Conservation (phyloP, 2,113 vertebrate genomes). For the Indicator indicator region DNA sequence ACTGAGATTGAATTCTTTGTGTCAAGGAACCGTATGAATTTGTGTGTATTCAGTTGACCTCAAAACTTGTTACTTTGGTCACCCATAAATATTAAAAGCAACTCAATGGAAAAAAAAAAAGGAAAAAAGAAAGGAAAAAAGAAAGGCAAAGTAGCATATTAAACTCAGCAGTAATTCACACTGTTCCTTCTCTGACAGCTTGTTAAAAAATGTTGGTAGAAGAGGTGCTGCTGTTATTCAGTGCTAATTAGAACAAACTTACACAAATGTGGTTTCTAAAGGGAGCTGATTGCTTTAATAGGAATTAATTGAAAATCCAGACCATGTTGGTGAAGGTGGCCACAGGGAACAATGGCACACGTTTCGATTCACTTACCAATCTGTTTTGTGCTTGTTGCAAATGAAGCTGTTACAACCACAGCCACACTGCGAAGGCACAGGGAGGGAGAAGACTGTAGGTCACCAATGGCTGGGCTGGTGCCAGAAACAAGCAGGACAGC, state of each 20-base stretch:
- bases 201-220: slow-evolving; percentile 70
- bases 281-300: slow-evolving; percentile 25
- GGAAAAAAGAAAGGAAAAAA: background rate
- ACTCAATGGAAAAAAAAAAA: background rate
- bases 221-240: slow-evolving; percentile 77
- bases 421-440: background rate
- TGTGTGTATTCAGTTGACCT: background rate
- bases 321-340: background rate
- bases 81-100: slow-evolving; percentile 18
- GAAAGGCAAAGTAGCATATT: slow-evolving; percentile 50
- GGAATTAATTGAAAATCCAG: slow-evolving; percentile 48
- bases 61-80: background rate
- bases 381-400: background rate
- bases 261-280: background rate
- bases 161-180: slow-evolving; percentile 75
- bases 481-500: background rate
- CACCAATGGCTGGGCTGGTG: background rate
- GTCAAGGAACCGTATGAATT: background rate
- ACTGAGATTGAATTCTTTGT: background rate
- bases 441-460: background rate
- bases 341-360: background rate
- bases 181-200: slow-evolving; percentile 74
- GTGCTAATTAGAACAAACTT: slow-evolving; percentile 80
- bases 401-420: background rate
- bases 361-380: background rate